These are phyloP conservation scores for Myotis pilosus DNA, from an alignment of 2,797 vertebrate genomes.

Conservation along the genomic window DNA sequence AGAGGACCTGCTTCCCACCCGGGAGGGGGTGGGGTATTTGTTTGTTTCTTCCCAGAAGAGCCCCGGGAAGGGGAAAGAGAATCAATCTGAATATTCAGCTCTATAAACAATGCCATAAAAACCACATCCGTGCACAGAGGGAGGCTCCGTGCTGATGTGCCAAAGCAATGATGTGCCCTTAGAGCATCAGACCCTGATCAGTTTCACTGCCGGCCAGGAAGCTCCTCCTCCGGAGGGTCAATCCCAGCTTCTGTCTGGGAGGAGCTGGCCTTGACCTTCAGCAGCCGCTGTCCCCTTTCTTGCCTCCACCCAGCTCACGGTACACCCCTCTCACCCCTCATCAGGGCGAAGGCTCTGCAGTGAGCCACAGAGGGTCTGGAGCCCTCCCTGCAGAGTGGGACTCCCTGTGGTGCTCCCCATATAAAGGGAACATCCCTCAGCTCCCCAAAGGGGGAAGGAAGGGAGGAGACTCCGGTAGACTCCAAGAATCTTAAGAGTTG, in stretches of 20 bases:
- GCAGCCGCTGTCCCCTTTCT: not conserved
- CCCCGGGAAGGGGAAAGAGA: slow-evolving; percentile 62
- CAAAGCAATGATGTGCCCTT: slow-evolving; percentile 80
- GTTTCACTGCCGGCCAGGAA: slow-evolving; percentile 77
- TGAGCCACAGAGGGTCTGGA: not conserved
- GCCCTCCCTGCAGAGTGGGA: not conserved
- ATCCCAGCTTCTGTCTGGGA: slow-evolving; percentile 5
- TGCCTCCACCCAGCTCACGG: not conserved
- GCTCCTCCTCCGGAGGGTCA: slow-evolving; percentile 74
- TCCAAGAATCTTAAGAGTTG: not conserved
- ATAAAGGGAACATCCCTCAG: not conserved
- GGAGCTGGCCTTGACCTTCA: not conserved
- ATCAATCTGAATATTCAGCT: slow-evolving; percentile 85
- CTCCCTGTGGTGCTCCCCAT: not conserved
- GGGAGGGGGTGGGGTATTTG: not conserved
- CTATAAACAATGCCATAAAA: slow-evolving; percentile 85
- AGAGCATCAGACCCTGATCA: slow-evolving; percentile 81
- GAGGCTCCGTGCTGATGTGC: slow-evolving; percentile 79
- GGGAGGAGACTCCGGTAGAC: not conserved
- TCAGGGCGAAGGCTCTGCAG: not conserved
- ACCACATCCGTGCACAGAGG: slow-evolving; percentile 83
- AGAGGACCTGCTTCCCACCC: not conserved
- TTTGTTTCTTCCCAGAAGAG: slow-evolving; percentile 45
- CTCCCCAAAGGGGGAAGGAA: not conserved
- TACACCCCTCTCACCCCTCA: not conserved